Base-by-base conservation (phyloP, 2,888 invertebrate species). In the Isoperla grammatica region DNA sequence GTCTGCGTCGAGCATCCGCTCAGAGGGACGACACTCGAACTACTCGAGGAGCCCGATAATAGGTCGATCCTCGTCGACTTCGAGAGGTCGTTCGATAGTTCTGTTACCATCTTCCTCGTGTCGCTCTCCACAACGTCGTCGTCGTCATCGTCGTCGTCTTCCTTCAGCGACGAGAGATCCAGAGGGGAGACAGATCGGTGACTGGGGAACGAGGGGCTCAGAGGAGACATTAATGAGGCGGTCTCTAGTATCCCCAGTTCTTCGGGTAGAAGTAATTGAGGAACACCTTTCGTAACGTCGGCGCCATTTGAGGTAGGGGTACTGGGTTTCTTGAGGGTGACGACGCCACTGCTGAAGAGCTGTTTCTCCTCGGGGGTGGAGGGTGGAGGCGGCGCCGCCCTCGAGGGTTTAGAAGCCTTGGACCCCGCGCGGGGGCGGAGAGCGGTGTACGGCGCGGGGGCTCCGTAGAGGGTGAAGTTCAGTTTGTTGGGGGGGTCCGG, bases 381-480 rank as follows among this genome's bases (percentile, higher is more conserved):
- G 49, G 29, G 29, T 1, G 49, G 49, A 4, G 39, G 35, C 3
- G 53, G 13, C 19, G 53, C 17, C 53, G 53, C 11, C 20, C 39
- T 37, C 11, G 17, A 2, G 13, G 35, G 13, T 9, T 29, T 50
- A n/a, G 8, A 2, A 5, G 29, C 4, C 49, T 53, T 53, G 39
- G 11, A 29, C 29, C 29, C 29, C n/a, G n/a, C n/a, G 5, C 29
- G 11, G 39, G 39, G n/a, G 19, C 53, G 53, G 20, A 54, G 59
- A 3, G n/a, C n/a, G 20, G 63, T 56, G 4, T 59, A 29, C 3
- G 65, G 65, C 5, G 65, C 65, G 8, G 65, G 65, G 12, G 64
- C 59, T 2, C 65, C 65, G 35, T 64, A 64, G 8, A 65, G 60
- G 11, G 62, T 64, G 17, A 65, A 49, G 55, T 64, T 63, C 11